Evolutionary conservation across 2,888 invertebrate species (phyloP).

Genomic region (Exephanes ischioxanthus): DNA sequence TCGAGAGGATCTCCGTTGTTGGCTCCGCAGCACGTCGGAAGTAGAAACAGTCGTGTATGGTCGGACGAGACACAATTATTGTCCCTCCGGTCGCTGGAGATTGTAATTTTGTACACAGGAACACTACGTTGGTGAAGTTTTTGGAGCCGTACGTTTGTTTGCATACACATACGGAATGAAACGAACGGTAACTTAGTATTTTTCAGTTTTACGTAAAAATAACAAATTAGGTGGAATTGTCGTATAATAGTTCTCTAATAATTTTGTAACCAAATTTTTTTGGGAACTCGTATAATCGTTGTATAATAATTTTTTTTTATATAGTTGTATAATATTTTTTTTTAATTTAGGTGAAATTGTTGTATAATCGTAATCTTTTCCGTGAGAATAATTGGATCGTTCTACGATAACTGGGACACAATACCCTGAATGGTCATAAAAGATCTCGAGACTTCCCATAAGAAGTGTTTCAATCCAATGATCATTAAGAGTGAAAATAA

Average conservation of each 20-base stretch:
- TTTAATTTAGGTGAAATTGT: neutral
- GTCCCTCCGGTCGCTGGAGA: neutral
- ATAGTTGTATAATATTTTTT: neutral
- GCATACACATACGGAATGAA: neutral
- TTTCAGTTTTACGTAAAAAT: neutral
- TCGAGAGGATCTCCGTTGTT: neutral
- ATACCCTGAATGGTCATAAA: no score
- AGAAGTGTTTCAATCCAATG: neutral
- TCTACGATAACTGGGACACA: no score
- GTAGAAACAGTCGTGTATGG: neutral
- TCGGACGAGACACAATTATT: neutral
- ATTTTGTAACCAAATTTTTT: neutral
- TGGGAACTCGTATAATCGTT: neutral
- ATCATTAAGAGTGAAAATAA: conserved; percentile 11
- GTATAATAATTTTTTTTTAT: no score
- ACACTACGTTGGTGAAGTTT: neutral
- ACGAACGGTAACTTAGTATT: neutral
- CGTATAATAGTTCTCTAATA: no score
- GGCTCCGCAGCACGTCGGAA: neutral
- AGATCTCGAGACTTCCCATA: neutral
- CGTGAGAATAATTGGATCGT: no score
- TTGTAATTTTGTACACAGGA: neutral
- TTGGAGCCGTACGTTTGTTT: neutral
- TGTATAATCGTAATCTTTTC: no score
- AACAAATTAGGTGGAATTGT: neutral